Evolutionary conservation across 1,140 invertebrate species (phyloP).

Genomic region (Drosophila mojavensis): DNA sequence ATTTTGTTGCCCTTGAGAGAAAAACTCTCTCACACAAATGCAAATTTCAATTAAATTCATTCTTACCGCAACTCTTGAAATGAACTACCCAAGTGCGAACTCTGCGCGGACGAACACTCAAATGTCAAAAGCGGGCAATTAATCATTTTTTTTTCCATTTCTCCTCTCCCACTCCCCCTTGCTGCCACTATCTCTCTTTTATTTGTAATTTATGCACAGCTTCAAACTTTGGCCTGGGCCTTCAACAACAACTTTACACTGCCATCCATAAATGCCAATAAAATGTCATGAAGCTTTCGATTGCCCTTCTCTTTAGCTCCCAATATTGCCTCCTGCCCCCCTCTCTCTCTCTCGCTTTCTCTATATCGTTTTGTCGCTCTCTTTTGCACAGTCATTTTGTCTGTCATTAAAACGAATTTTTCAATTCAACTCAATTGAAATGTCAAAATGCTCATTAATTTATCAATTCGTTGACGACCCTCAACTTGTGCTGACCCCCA

Average conservation of each 20-base stretch:
- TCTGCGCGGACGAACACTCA: slow-evolving; percentile 8
- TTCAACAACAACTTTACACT: slow-evolving; percentile 33
- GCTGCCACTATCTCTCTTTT: slow-evolving; percentile 1
- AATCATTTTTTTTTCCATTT: slow-evolving; percentile 34
- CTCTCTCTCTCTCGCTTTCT: background rate
- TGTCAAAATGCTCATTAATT: slow-evolving; percentile 71
- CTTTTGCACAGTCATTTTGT: slow-evolving; percentile 4
- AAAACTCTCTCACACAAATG: slow-evolving; percentile 12
- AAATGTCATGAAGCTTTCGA: slow-evolving; percentile 36
- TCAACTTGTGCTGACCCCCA: background rate
- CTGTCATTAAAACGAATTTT: slow-evolving; percentile 56
- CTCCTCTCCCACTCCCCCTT: no score
- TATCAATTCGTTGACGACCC: slow-evolving; percentile 49
- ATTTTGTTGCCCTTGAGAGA: background rate
- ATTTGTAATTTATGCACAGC: slow-evolving; percentile 47
- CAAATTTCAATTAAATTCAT: slow-evolving; percentile 43
- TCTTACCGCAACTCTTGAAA: slow-evolving; percentile 1
- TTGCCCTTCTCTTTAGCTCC: slow-evolving; percentile 6
- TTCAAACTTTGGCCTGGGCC: slow-evolving; percentile 25
- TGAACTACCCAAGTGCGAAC: slow-evolving; percentile 1
- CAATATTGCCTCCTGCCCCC: background rate
- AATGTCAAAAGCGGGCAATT: slow-evolving; percentile 48
- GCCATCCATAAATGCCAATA: slow-evolving; percentile 52
- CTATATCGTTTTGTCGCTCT: background rate
- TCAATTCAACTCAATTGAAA: slow-evolving; percentile 63